Base-by-base conservation (phyloP, 2,797 vertebrate species). In the Cyclura pinguis region DNA sequence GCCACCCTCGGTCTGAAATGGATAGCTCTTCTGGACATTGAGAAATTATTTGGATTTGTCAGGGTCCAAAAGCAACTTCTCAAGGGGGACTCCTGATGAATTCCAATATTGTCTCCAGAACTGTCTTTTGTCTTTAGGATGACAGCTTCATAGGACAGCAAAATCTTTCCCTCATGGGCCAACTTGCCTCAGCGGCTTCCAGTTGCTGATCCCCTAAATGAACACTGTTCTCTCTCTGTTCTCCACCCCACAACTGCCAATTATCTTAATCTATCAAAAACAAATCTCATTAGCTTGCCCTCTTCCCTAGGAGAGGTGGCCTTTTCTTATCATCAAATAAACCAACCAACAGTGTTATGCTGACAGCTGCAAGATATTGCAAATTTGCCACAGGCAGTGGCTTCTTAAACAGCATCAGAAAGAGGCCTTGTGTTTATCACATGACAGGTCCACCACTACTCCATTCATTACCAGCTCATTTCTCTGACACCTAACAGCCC, bases 401-500 rank as follows among this genome's bases (percentile, higher is more conserved):
- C 7, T 47, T 80, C 16, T 3, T 80, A 16, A 27, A 24, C 16
- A 88, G 55, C 14, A 27, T 55, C 24, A 47, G 52, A 88, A 72
- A n/a, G 14, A 22, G 10, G 6, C 52, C 80, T 88, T 74, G 35
- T 74, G 80, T 35, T 88, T n/a, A 74, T 82, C 67, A 88, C 67
- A 83, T 22, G 67, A 73, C 20, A 57, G 55, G 13, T 10, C 67
- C 27, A 50, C 76, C 59, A 74, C 1, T 24, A 32, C 72, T 29
- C 42, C 42, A 50, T 87, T 80, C 24, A 57, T 3, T 69, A 24
- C 64, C 4, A 73, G 50, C 64, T 72, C n/a, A 35, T 88, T 82
- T 73, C 67, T 74, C 64, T 55, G 47, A 81, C 32, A 88, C 22
- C n/a, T 18, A 57, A 83, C 27, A 47, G 52, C 27, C 16, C 27